phyloP scores from a whole-genome alignment of 2,888 invertebrate species.

The Drosophila mimica region DNA sequence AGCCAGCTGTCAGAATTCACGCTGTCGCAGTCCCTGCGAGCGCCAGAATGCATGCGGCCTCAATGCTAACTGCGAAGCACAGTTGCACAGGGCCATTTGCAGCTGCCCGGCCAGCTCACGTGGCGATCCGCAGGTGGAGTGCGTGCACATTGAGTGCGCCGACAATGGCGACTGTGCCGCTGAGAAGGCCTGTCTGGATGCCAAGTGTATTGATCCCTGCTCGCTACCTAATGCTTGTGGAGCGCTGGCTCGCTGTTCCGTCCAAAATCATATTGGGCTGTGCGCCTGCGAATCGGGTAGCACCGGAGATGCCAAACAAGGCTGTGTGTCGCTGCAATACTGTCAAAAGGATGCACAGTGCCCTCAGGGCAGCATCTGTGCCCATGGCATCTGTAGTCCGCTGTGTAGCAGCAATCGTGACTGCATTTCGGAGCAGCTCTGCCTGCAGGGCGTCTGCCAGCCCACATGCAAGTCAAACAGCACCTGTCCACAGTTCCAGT shows the following conservation, averaged over 20 bases:
- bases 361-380: slow-evolving; percentile 92
- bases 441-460: slow-evolving; percentile 94
- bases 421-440: slow-evolving; percentile 93
- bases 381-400: slow-evolving; percentile 92
- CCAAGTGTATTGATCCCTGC: slow-evolving; percentile 93
- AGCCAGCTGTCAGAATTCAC: slow-evolving; percentile 90
- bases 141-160: slow-evolving; percentile 90
- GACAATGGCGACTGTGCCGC: slow-evolving; percentile 91
- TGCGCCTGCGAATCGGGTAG: slow-evolving; percentile 94
- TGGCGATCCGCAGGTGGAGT: slow-evolving; percentile 91
- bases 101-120: slow-evolving; percentile 90
- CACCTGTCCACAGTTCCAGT: slow-evolving; percentile 94
- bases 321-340: slow-evolving; percentile 93
- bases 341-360: slow-evolving; percentile 93
- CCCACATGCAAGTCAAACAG: slow-evolving; percentile 92
- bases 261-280: slow-evolving; percentile 91
- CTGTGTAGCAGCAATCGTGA: slow-evolving; percentile 92
- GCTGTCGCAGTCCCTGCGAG: slow-evolving; percentile 92
- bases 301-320: slow-evolving; percentile 94
- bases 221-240: slow-evolving; percentile 93
- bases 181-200: slow-evolving; percentile 91
- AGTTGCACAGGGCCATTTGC: slow-evolving; percentile 90
- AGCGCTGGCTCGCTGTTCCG: slow-evolving; percentile 90
- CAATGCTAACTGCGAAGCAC: slow-evolving; percentile 91
- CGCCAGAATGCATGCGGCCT: slow-evolving; percentile 88